These are phyloP conservation scores for Rafetus swinhoei DNA, from an alignment of 2,113 vertebrate genomes.

Conservation along the genomic window DNA sequence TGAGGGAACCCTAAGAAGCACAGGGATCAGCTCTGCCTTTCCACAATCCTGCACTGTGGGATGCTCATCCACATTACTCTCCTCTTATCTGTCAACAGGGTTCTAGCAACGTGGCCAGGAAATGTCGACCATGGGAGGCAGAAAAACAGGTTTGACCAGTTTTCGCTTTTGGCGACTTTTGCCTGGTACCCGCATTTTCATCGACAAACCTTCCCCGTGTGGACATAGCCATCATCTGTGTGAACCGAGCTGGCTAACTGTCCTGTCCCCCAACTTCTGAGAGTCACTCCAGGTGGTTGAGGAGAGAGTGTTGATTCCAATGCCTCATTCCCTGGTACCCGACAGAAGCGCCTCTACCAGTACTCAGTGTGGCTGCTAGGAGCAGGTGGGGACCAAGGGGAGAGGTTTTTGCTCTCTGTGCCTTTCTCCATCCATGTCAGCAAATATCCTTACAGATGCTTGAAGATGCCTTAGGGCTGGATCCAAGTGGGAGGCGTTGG, in stretches of 20 bases:
- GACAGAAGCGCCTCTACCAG: neutral
- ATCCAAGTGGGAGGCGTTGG: neutral
- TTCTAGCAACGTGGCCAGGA: too few relatives aligned
- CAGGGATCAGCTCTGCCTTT: too few relatives aligned
- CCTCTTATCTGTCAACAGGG: too few relatives aligned
- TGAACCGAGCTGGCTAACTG: neutral
- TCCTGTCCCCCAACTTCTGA: neutral
- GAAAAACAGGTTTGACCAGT: too few relatives aligned
- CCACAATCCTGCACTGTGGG: too few relatives aligned
- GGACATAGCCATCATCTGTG: neutral
- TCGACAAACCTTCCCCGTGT: too few relatives aligned
- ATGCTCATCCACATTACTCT: too few relatives aligned
- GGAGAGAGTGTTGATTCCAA: neutral
- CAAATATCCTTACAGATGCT: fast-evolving
- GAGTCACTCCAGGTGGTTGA: neutral
- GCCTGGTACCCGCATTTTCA: too few relatives aligned
- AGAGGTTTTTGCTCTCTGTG: neutral
- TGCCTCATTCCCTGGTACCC: neutral
- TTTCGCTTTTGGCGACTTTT: too few relatives aligned
- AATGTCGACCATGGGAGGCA: too few relatives aligned
- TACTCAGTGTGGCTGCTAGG: neutral
- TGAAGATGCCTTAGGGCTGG: neutral
- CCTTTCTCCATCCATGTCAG: fast-evolving
- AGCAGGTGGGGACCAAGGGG: fast-evolving
- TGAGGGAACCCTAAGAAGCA: too few relatives aligned